A percentile compares a stretch with the other conserved stretches of the same genome.
phyloP scores from a whole-genome alignment of 2,797 vertebrate species.

The Phrynocephalus vlangalii region DNA sequence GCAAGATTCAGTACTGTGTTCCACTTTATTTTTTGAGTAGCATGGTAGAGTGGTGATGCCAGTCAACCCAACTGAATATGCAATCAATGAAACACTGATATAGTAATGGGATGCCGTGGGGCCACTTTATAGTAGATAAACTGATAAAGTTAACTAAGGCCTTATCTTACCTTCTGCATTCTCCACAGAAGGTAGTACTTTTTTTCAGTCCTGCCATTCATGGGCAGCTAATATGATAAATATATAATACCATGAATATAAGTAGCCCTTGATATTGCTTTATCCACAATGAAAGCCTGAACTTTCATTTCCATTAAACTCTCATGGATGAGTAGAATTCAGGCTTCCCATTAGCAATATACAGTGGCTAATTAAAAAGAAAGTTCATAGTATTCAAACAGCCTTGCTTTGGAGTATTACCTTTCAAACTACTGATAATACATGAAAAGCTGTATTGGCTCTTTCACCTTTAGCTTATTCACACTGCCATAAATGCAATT shows the following conservation, averaged over 20 bases:
- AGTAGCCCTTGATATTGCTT: conserved; percentile 41
- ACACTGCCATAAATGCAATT: not conserved
- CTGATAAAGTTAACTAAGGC: conserved; percentile 18
- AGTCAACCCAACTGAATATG: not conserved
- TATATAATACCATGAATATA: conserved; percentile 14
- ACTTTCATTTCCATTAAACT: conserved; percentile 53
- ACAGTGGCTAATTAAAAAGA: conserved; percentile 60
- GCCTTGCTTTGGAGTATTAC: not conserved
- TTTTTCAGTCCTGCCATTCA: conserved; percentile 51
- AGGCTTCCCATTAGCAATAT: conserved; percentile 40
- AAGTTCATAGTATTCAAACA: conserved; percentile 41
- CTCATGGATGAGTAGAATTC: conserved; percentile 36
- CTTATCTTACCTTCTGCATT: conserved; percentile 42
- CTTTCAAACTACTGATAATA: conserved; percentile 45
- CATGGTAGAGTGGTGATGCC: not conserved
- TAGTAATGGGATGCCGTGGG: not conserved
- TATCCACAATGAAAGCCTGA: conserved; percentile 48
- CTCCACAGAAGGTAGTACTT: conserved; percentile 39
- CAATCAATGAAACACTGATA: not conserved
- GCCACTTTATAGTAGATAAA: not conserved
- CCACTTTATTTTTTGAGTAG: not conserved
- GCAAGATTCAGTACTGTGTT: not conserved
- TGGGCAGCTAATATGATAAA: conserved; percentile 53
- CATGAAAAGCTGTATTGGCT: conserved; percentile 43
- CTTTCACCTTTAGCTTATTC: conserved; percentile 47